phyloP scores from a whole-genome alignment of 2,113 vertebrate species.

The Aldabrachelys gigantea region DNA sequence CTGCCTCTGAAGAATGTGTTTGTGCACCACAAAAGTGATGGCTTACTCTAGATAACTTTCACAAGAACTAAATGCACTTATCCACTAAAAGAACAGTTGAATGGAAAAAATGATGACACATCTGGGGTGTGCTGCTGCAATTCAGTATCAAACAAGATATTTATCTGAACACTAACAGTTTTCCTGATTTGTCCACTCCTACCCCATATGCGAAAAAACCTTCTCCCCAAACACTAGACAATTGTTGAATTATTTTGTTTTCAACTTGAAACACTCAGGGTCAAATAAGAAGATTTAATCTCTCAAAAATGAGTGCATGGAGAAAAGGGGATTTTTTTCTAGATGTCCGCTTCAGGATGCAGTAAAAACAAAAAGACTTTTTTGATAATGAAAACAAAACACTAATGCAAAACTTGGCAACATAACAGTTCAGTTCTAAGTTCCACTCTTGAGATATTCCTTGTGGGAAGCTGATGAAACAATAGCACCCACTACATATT shows the following conservation, averaged over 20 bases:
- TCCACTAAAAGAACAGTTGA: neutral
- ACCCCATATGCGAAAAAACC: neutral
- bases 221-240: neutral
- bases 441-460: neutral
- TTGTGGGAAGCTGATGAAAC: neutral
- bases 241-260: neutral
- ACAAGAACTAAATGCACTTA: neutral
- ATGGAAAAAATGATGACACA: accelerated
- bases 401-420: neutral
- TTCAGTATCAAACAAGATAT: neutral
- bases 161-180: neutral
- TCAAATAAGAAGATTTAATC: neutral
- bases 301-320: neutral
- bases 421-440: neutral
- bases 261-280: neutral
- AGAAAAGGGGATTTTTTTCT: constrained; percentile 10
- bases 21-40: no score
- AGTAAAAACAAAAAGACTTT: neutral
- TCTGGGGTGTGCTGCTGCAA: accelerated
- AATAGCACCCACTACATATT: neutral
- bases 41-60: accelerated
- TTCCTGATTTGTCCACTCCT: accelerated
- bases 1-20: neutral
- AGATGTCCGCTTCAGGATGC: neutral
- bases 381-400: constrained; percentile 28